phyloP scores from a whole-genome alignment of 2,797 vertebrate genomes.

The Epinephelus malabaricus region DNA sequence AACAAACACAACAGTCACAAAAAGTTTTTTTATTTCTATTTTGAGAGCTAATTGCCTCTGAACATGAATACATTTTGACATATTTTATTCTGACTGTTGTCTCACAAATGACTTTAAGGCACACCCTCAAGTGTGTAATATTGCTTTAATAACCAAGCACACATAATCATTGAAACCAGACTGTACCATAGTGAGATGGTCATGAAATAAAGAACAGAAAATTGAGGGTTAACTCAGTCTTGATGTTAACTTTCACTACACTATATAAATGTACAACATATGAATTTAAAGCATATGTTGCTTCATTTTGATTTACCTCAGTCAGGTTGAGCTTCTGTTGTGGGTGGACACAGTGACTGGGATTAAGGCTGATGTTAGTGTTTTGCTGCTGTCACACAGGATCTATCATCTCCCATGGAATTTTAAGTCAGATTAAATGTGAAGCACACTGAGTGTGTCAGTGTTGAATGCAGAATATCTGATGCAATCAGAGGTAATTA shows the following conservation, averaged over 20 bases:
- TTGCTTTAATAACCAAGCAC: background rate
- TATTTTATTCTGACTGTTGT: too few species aligned
- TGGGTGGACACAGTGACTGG: constrained; percentile 17
- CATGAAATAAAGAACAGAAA: background rate
- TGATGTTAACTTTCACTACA: background rate
- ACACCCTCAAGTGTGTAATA: too few species aligned
- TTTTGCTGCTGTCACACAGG: constrained; percentile 15
- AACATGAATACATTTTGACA: too few species aligned
- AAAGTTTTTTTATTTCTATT: too few species aligned
- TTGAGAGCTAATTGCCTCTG: too few species aligned
- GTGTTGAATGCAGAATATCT: constrained; percentile 86
- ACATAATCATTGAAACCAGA: background rate
- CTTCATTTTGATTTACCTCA: constrained; percentile 20
- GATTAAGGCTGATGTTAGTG: constrained; percentile 43
- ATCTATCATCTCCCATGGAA: constrained; percentile 38
- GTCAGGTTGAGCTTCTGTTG: constrained; percentile 4
- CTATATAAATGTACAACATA: background rate
- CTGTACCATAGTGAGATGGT: background rate
- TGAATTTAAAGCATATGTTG: background rate
- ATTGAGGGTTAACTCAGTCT: background rate
- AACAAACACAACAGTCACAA: too few species aligned
- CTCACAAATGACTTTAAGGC: too few species aligned
- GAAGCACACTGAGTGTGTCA: constrained; percentile 51
- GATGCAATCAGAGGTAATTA: constrained; percentile 87
- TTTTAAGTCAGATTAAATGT: constrained; percentile 53